Conservation (phyloP, 2,797 vertebrate species). For the Lacerta viridis region DNA sequence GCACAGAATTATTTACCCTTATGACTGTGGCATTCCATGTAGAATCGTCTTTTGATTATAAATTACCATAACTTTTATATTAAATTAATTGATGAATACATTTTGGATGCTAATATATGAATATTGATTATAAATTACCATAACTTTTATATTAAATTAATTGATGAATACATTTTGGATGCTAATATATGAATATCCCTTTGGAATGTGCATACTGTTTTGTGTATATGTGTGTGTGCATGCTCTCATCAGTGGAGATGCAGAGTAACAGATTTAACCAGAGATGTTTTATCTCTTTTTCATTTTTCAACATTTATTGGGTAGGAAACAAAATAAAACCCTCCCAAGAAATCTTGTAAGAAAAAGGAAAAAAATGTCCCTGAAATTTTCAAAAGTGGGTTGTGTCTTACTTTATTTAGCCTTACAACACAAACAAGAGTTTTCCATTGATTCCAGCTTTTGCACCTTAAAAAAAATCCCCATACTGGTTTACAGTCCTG, state of each 20-base stretch:
- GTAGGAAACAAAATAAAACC: too few relatives aligned
- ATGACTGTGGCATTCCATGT: slow-evolving; percentile 36
- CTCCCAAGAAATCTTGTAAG: too few relatives aligned
- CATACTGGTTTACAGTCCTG: too few relatives aligned
- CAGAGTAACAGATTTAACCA: neutral
- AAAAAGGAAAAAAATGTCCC: too few relatives aligned
- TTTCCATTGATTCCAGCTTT: too few relatives aligned
- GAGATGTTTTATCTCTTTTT: neutral
- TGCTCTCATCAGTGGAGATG: neutral
- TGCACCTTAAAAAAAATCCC: too few relatives aligned
- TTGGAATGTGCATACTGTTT: slow-evolving; percentile 24
- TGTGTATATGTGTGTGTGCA: too few relatives aligned
- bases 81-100: slow-evolving; percentile 42
- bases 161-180: slow-evolving; percentile 49
- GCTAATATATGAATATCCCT: slow-evolving; percentile 28
- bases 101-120: slow-evolving; percentile 51
- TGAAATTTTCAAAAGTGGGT: too few relatives aligned
- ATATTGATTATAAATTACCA: slow-evolving; percentile 39
- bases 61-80: slow-evolving; percentile 47
- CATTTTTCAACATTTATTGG: neutral
- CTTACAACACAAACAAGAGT: too few relatives aligned
- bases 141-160: slow-evolving; percentile 47
- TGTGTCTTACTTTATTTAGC: too few relatives aligned
- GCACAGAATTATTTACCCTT: slow-evolving; percentile 57
- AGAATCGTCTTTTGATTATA: slow-evolving; percentile 46